These are phyloP conservation scores for Oasisia sp. DNA, from an alignment of 2,888 invertebrate species.

Conservation along the genomic window DNA sequence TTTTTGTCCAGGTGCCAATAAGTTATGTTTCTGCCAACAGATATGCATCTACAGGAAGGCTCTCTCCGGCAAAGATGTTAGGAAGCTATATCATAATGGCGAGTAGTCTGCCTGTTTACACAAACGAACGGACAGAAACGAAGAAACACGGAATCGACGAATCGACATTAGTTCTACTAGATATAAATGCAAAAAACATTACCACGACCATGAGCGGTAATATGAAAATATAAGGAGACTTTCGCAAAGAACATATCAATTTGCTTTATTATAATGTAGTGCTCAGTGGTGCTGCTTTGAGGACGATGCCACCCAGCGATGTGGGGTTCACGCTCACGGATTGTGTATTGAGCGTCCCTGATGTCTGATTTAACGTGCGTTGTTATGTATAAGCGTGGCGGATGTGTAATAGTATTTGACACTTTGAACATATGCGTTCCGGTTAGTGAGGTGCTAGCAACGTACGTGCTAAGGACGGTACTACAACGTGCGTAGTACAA, in stretches of 20 bases:
- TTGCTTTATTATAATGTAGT: neutral
- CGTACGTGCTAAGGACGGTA: neutral
- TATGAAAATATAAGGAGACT: neutral
- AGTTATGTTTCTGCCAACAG: neutral
- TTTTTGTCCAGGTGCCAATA: neutral
- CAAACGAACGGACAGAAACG: neutral
- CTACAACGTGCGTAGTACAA: neutral
- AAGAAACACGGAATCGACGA: neutral
- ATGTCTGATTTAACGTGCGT: neutral
- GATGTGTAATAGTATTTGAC: neutral
- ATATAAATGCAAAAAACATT: neutral
- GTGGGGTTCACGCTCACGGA: neutral
- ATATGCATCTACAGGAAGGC: neutral
- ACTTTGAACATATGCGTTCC: neutral
- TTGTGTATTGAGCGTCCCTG: neutral
- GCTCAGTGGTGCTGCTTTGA: neutral
- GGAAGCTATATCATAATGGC: neutral
- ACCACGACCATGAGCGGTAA: neutral
- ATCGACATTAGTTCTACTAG: neutral
- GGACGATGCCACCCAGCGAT: neutral
- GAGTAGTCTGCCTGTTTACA: neutral
- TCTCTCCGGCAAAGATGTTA: neutral
- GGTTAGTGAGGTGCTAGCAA: neutral
- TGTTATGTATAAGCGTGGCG: neutral
- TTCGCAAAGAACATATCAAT: neutral